phyloP scores from a whole-genome alignment of 2,888 invertebrate genomes.

The Lamellibrachia satsuma region DNA sequence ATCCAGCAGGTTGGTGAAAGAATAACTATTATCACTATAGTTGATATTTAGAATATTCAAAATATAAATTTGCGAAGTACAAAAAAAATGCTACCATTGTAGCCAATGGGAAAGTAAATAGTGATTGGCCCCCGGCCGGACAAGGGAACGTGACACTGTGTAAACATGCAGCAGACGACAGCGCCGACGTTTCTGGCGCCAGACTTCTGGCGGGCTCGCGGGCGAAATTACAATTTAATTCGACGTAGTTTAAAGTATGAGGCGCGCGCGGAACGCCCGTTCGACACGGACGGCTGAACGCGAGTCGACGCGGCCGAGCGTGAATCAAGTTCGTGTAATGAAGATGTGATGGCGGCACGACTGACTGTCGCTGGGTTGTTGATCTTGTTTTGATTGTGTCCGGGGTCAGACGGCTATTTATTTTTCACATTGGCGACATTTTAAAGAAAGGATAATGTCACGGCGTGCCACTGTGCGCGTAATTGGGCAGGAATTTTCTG shows the following conservation, averaged over 20 bases:
- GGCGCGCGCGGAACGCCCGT: background rate
- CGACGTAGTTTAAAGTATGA: background rate
- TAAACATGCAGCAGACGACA: background rate
- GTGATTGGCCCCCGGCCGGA: background rate
- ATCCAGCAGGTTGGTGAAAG: too few species aligned
- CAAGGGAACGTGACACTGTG: background rate
- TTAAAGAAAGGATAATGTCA: background rate
- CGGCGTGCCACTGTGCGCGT: background rate
- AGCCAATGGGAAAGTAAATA: too few species aligned
- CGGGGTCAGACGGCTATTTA: background rate
- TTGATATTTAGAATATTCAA: too few species aligned
- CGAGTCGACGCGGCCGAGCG: background rate
- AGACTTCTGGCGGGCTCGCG: background rate
- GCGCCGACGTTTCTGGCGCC: background rate
- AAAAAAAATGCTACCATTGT: too few species aligned
- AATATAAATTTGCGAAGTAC: too few species aligned
- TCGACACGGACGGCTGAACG: background rate
- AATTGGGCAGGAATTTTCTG: background rate
- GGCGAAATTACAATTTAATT: background rate
- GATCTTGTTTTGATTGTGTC: slow-evolving; percentile 11
- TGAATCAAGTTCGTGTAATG: background rate
- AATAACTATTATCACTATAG: too few species aligned
- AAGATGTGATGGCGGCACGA: background rate
- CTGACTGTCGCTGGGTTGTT: background rate
- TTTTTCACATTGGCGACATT: background rate